These are phyloP conservation scores for Chironomus tentans DNA, from an alignment of 2,888 invertebrate species.

Conservation along the genomic window DNA sequence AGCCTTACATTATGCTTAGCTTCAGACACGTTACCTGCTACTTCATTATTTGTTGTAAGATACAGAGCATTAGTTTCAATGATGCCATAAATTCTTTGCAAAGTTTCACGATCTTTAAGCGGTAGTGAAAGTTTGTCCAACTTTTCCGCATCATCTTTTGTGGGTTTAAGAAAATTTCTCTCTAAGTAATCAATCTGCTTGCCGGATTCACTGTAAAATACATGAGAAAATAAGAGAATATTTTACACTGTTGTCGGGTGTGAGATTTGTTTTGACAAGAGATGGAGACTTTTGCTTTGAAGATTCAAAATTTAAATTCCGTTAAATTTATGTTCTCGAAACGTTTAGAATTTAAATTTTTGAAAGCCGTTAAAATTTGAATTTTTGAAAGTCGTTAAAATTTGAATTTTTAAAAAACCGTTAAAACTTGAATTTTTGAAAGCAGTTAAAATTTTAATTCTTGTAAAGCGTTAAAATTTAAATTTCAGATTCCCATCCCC, in stretches of 20 bases:
- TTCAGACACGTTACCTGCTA: not conserved
- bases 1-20: too few species aligned
- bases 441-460: not conserved
- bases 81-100: slow-evolving; percentile 69
- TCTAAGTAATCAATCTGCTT: slow-evolving; percentile 55
- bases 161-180: slow-evolving; percentile 49
- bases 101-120: slow-evolving; percentile 47
- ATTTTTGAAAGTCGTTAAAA: too few species aligned
- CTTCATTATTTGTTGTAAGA: slow-evolving; percentile 40
- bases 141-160: slow-evolving; percentile 41
- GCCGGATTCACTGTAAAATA: slow-evolving; percentile 52
- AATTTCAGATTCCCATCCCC: not conserved
- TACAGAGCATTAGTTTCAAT: slow-evolving; percentile 78
- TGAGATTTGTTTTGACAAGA: not conserved
- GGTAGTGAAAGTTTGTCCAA: slow-evolving; percentile 38
- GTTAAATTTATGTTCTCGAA: not conserved
- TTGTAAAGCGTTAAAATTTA: not conserved
- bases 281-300: too few species aligned
- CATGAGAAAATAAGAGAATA: slow-evolving; percentile 15
- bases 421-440: not conserved
- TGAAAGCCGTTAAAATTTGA: too few species aligned
- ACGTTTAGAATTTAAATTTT: not conserved
- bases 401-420: too few species aligned
- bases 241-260: not conserved
- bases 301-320: not conserved